Evolutionary conservation across 2,888 invertebrate species (phyloP).

Genomic region (Acronicta alni): DNA sequence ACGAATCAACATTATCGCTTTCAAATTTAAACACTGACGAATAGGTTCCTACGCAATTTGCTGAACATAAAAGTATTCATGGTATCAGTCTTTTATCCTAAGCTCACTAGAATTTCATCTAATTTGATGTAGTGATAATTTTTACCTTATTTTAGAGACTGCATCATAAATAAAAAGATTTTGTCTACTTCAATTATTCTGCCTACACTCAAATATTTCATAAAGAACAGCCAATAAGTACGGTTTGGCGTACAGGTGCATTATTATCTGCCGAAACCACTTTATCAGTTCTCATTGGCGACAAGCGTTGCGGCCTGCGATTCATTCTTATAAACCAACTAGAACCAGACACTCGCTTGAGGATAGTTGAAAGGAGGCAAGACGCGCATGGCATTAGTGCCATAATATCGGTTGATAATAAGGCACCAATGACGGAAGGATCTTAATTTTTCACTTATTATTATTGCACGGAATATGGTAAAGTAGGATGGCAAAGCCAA

Average conservation of each 20-base stretch:
- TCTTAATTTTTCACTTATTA: constrained; percentile 67
- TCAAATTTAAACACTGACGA: too few species aligned
- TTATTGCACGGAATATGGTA: constrained; percentile 61
- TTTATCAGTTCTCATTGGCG: neutral
- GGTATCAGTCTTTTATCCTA: constrained; percentile 3
- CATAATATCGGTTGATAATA: neutral
- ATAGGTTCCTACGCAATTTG: neutral
- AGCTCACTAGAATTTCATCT: constrained; percentile 36
- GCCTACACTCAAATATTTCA: constrained; percentile 14
- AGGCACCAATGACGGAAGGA: neutral
- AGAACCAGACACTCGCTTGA: too few species aligned
- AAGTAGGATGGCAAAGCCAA: constrained; percentile 69
- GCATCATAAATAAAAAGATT: neutral
- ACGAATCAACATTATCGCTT: too few species aligned
- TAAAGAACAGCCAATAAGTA: constrained; percentile 8
- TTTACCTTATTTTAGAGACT: constrained; percentile 6
- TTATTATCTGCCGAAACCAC: neutral
- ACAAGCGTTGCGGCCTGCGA: too few species aligned
- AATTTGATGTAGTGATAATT: constrained; percentile 33
- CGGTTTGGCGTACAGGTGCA: neutral
- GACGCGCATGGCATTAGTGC: too few species aligned
- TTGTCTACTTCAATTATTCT: neutral
- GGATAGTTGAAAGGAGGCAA: too few species aligned
- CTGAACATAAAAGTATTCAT: constrained; percentile 5
- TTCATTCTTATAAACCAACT: too few species aligned